Evolutionary conservation across 2,888 invertebrate genomes (phyloP), one percentile per base, ranked within the genome.

Genomic region (Diadromus collaris): DNA sequence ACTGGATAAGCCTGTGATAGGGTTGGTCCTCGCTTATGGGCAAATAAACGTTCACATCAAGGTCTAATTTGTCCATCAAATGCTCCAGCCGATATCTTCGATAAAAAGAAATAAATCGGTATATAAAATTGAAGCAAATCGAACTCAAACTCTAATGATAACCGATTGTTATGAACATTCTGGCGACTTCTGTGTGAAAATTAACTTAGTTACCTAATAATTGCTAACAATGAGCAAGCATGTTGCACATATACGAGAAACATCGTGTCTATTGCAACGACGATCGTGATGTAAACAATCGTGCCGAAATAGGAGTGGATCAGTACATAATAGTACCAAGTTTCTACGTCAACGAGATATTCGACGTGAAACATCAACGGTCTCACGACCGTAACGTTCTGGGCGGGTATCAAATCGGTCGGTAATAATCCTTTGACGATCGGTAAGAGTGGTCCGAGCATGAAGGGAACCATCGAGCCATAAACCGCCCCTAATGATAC

Each of bases 61-160:
- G 44, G 3, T 34, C 58, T 27, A 79, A 73, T 6, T 21, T 72
- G 0, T 83, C 84, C 16, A 84, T 76, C 32, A 86, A 65, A 38
- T 75, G 68, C 51, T 81, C 81, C 67, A 87, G 56, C 3, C 84
- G 85, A 68, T 82, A 67, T 70, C 87, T 86, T 74, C 63, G 76
- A 72, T 10, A 73, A 46, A 21, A 56, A 63, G 34, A 16, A 0
- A 32, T 34, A 46, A 1, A 38, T n/a, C 44, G 34, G 24, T 58
- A 16, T 73, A n/a, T 21, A 1, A 21, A 48, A 10, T 48, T 48
- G 19, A 3, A 6, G 48, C 21, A 48, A 21, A 19, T 19, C 2
- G 21, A 21, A 19, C 48, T 48, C 19, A 21, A 21, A 46, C 46
- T n/a, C n/a, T 19, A 19, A 9, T 9, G 46, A 19, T 19, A 19